Base-by-base conservation (phyloP, 2,797 vertebrate species). In the Epinephelus coioides region DNA sequence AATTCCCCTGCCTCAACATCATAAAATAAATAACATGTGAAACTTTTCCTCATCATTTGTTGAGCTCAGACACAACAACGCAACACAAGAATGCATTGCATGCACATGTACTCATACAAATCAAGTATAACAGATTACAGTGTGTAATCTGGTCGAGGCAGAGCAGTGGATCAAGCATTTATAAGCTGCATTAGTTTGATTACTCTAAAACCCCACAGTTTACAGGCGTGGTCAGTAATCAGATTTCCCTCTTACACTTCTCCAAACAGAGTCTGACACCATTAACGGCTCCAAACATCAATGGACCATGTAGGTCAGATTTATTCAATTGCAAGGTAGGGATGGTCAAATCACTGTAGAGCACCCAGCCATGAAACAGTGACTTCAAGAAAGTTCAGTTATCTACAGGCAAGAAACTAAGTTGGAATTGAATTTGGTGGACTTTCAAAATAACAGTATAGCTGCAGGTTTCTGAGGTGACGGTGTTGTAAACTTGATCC, bases 181-280 rank as follows among this genome's bases (percentile, higher is more conserved):
- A 86, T 84, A 87, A 90, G 86, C 86, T 90, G 88, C 89, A 91
- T 91, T 92, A 90, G 86, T 91, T 90, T 93, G 90, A 93, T 92
- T 93, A 91, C 88, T 86, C 72, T 81, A 55, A 73, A 91, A 59
- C 56, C 55, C 64, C 21, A 17, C 84, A 73, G 86, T 89, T 89
- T 82, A 80, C 86, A 83, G 77, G 70, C 81, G 51, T 17, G 71
- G 69, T 46, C 73, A 25, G 73, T 84, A 82, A 89, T 90, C 86
- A 76, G 82, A 88, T 88, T 85, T 77, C 80, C 40, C 14, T 70
- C 43, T 55, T 62, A 44, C 73, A 30, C 62, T 27, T 21, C 51
- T 55, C 50, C 66, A 14, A 47, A 73, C 74, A 56, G 13, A 73
- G 19, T 62, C 63, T 19, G 51, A 77, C 79, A 62, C 78, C 59